A percentile compares a stretch with the other conserved stretches of the same genome.
Conservation (phyloP, 2,797 vertebrate genomes). For the Bovichtus variegatus region DNA sequence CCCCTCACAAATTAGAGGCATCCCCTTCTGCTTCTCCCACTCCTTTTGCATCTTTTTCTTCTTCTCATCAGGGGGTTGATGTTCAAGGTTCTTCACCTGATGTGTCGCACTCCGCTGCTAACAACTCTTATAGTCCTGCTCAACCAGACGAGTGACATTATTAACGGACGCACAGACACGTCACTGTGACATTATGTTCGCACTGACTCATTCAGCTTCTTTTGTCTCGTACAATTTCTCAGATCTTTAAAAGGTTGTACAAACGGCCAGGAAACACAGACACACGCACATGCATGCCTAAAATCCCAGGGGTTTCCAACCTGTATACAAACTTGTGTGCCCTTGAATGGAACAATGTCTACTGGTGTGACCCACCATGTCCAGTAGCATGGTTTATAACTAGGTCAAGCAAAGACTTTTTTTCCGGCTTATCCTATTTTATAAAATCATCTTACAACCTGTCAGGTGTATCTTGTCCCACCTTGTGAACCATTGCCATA, state of each 20-base stretch:
- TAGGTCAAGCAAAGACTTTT: neutral
- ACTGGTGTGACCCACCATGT: neutral
- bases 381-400: neutral
- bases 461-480: neutral
- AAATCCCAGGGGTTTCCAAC: neutral
- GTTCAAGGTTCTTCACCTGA: constrained; percentile 33
- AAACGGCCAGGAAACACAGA: neutral
- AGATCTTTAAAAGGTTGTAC: neutral
- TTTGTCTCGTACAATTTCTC: constrained; percentile 22
- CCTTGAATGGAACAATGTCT: neutral
- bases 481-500: neutral
- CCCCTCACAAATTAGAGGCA: constrained; percentile 62
- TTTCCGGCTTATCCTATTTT: neutral
- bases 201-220: constrained; percentile 22
- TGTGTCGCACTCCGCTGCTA: neutral
- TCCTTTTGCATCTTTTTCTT: constrained; percentile 9
- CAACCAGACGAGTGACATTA: constrained; percentile 70
- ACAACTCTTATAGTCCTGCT: constrained; percentile 43
- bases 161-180: constrained; percentile 24
- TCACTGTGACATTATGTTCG: constrained; percentile 41
- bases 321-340: neutral
- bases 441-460: neutral
- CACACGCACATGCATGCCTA: neutral
- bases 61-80: constrained; percentile 49
- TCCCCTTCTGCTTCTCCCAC: constrained; percentile 49